phyloP scores from a whole-genome alignment of 2,113 vertebrate species.

The Dipodomys merriami region DNA sequence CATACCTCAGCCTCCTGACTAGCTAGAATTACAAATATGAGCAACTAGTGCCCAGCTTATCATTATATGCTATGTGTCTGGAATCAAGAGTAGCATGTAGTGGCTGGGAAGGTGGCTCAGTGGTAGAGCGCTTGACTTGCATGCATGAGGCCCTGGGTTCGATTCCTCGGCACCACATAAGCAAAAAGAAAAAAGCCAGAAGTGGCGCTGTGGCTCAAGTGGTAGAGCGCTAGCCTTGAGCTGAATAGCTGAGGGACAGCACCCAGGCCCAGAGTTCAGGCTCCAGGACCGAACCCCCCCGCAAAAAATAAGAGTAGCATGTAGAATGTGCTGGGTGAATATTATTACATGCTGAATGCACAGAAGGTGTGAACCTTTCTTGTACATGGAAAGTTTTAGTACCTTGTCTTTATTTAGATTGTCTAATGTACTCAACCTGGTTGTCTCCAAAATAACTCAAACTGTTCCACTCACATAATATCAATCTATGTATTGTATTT shows the following conservation, averaged over 20 bases:
- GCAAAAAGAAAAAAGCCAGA: no score
- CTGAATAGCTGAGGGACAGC: no score
- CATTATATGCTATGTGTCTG: no score
- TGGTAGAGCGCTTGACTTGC: no score
- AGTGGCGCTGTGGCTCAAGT: no score
- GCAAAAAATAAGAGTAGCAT: neutral
- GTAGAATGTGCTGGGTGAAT: neutral
- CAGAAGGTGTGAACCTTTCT: conserved; percentile 21
- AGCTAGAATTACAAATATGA: no score
- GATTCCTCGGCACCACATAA: no score
- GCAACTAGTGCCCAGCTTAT: no score
- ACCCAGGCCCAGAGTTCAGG: neutral
- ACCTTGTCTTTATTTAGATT: conserved; percentile 10
- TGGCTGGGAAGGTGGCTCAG: no score
- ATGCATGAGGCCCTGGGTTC: no score
- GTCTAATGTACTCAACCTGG: neutral
- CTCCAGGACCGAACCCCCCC: neutral
- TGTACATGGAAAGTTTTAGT: conserved; percentile 29
- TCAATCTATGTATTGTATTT: neutral
- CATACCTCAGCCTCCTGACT: no score
- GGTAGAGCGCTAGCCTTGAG: no score
- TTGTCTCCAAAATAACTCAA: neutral
- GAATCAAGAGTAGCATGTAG: neutral
- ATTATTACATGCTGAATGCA: conserved; percentile 8
- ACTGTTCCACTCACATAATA: neutral